These are phyloP conservation scores for Heliconius ethilla DNA, from an alignment of 2,888 invertebrate species.

Conservation along the genomic window DNA sequence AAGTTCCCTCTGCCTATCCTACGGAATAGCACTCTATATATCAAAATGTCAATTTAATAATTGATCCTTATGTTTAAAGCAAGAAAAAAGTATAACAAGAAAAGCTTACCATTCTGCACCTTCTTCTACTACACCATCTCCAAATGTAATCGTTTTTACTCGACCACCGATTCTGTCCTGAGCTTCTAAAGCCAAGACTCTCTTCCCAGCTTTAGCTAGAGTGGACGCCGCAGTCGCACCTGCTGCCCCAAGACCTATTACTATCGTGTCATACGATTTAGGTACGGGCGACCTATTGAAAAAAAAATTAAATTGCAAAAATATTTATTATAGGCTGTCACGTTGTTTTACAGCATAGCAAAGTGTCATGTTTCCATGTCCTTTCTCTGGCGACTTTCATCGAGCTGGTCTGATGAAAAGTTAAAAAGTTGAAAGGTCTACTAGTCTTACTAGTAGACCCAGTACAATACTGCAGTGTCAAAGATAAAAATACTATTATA, in stretches of 20 bases:
- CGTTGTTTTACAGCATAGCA: no score
- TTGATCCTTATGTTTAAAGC: background rate
- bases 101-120: conserved; percentile 69
- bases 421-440: no score
- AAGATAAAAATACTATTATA: no score
- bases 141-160: conserved; percentile 50
- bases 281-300: background rate
- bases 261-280: conserved; percentile 59
- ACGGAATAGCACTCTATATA: no score
- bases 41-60: no score
- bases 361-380: no score
- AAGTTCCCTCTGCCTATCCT: no score
- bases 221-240: conserved; percentile 60
- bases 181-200: conserved; percentile 63
- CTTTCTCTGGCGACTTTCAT: no score
- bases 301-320: background rate
- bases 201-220: conserved; percentile 57
- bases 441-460: no score
- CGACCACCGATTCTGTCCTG: conserved; percentile 52
- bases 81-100: background rate
- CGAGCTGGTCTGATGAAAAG: no score
- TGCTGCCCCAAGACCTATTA: conserved; percentile 63
- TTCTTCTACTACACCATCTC: conserved; percentile 63
- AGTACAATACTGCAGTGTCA: no score
- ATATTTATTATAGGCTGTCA: no score